These are phyloP conservation scores for Ptychoptera contaminata DNA, from an alignment of 2,888 invertebrate species.

Conservation along the genomic window DNA sequence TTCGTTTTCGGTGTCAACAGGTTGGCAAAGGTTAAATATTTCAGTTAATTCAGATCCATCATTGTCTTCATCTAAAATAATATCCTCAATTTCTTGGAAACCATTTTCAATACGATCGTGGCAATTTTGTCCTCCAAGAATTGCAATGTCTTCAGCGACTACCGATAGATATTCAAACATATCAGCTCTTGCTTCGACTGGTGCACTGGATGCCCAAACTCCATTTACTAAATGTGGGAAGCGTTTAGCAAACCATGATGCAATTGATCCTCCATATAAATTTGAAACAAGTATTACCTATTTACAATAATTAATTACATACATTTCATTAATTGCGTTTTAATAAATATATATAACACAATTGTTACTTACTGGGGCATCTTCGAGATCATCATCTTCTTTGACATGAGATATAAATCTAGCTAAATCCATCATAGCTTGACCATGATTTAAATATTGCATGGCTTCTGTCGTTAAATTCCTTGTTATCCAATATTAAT, in stretches of 20 bases:
- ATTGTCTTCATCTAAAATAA: not conserved
- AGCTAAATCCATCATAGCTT: constrained; percentile 49
- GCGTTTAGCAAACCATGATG: constrained; percentile 45
- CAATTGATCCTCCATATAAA: constrained; percentile 53
- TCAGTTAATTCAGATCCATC: not conserved
- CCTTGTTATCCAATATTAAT: constrained; percentile 23
- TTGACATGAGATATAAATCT: constrained; percentile 40
- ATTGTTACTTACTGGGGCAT: constrained; percentile 18
- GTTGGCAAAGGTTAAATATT: constrained; percentile 23
- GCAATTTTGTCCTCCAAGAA: constrained; percentile 5
- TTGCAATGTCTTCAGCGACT: not conserved
- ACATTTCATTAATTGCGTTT: no score
- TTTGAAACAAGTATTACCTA: constrained; percentile 40
- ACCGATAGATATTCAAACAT: constrained; percentile 24
- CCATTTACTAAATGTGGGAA: constrained; percentile 47
- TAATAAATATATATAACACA: no score
- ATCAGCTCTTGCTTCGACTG: constrained; percentile 42
- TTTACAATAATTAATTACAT: no score
- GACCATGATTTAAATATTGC: constrained; percentile 43
- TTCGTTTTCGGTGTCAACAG: constrained; percentile 14
- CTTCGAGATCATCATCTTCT: constrained; percentile 20
- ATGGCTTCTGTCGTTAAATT: constrained; percentile 39
- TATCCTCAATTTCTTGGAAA: constrained; percentile 3
- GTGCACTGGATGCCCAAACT: constrained; percentile 48
- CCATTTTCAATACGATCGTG: constrained; percentile 5